Evolutionary conservation across 1,140 invertebrate genomes (phyloP).

Genomic region (Augochlora pura): DNA sequence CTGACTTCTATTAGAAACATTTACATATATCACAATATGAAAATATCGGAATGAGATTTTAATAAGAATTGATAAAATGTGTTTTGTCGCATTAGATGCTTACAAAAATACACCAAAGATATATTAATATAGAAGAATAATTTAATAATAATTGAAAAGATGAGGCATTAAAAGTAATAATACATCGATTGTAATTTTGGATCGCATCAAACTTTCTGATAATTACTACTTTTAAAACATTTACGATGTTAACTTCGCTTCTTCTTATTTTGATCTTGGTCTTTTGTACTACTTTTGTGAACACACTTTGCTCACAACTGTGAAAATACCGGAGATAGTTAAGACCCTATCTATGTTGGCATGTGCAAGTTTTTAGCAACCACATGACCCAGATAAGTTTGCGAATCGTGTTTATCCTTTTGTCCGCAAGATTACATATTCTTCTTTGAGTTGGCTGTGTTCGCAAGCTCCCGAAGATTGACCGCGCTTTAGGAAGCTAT

Average conservation of each 20-base stretch:
- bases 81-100: no score
- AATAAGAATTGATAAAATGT: no score
- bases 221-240: not conserved
- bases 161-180: no score
- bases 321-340: no score
- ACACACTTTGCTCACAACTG: no score
- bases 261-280: not conserved
- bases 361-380: constrained; percentile 30
- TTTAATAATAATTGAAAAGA: no score
- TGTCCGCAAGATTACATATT: constrained; percentile 1
- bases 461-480: not conserved
- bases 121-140: no score
- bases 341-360: no score
- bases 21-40: not conserved
- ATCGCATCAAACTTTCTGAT: not conserved
- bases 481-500: not conserved
- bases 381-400: constrained; percentile 8
- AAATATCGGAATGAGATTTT: no score
- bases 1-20: no score
- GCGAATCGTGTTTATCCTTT: constrained; percentile 5
- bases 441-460: not conserved
- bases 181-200: not conserved
- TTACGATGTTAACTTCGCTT: not conserved
- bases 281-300: no score
- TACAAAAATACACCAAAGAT: no score